phyloP scores from a whole-genome alignment of 2,797 vertebrate species.

The Peromyscus nudipes region DNA sequence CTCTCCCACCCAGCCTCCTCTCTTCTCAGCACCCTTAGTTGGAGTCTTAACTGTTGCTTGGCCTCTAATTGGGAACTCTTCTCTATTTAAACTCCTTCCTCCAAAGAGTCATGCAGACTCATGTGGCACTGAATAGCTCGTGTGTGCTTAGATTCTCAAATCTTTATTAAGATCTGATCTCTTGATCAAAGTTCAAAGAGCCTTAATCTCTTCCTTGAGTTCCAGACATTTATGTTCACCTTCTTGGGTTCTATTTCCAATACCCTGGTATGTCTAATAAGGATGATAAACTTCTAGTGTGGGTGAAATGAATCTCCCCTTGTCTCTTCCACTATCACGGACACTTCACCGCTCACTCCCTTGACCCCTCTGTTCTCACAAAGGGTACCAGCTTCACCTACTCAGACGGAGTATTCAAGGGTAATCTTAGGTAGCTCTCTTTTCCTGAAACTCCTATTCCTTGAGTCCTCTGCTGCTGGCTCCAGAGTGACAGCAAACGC shows the following conservation, averaged over 20 bases:
- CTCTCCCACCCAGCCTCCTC: not conserved
- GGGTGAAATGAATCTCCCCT: not conserved
- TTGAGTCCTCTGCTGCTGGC: not conserved
- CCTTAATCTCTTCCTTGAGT: not conserved
- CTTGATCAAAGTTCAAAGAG: not conserved
- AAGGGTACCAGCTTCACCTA: not conserved
- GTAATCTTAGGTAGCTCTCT: not conserved
- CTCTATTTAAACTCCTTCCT: not conserved
- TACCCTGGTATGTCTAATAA: not conserved
- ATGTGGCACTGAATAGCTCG: not conserved
- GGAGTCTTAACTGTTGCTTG: not conserved
- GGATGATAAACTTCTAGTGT: not conserved
- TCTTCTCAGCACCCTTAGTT: not conserved
- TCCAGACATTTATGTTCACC: constrained; percentile 17
- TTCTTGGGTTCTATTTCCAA: not conserved
- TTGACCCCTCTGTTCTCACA: not conserved
- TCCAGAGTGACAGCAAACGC: not conserved
- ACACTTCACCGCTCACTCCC: not conserved
- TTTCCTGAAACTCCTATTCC: not conserved
- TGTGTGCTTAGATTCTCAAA: not conserved
- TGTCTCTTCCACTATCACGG: not conserved
- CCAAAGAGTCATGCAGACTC: not conserved
- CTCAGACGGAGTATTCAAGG: not conserved
- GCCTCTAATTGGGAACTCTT: not conserved
- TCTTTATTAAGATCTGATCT: not conserved